Evolutionary conservation across 92 coral and sea anemone species (phyloP), one percentile per base, ranked within the genome.

Genomic region (Zoanthus sociatus): DNA sequence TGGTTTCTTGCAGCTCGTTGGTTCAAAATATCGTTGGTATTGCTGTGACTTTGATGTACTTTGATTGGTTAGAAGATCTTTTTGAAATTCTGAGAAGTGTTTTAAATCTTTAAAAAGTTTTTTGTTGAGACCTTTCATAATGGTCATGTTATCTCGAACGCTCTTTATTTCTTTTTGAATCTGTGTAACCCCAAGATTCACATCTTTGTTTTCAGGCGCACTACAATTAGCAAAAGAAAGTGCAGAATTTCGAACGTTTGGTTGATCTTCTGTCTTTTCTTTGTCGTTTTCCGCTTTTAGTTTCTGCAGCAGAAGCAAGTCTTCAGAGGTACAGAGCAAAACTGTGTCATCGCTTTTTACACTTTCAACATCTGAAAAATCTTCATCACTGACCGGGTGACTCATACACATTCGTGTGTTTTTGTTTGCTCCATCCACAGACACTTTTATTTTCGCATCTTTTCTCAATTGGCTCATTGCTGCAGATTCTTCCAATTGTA

Each of bases 91-190:
- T n/a, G 61, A 63, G 46, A 91, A 82, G 13, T 77, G 72, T 30
- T 86, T 77, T 50, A 83, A 60, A 78, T 90, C 91, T 26, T 83
- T 72, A 7, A 88, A 87, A 20, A 92, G 87, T 17, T 73, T 68
- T 30, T 88, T 79, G 84, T 75, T 83, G 71, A 92, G 71, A 11
- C 73, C 83, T 68, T 88, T 89, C 53, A 88, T 79, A 7, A 79
- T 12, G 4, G 88, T 48, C 91, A 88, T 84, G 79, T 83, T 94
- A 32, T 88, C 85, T n/a, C 86, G 92, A 16, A 90, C 91, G 55
- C 84, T 71, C 13, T 33, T 30, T 30, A 90, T 45, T 61, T 94
- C 95, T 42, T 86, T 61, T 56, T 90, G 92, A 55, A 92, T 92
- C 10, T 73, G 78, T 31, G 26, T 60, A 75, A 92, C 89, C 67